Evolutionary conservation across 1,140 invertebrate genomes (phyloP), one percentile per base, ranked within the genome.

Genomic region (Steinernema khuongi): DNA sequence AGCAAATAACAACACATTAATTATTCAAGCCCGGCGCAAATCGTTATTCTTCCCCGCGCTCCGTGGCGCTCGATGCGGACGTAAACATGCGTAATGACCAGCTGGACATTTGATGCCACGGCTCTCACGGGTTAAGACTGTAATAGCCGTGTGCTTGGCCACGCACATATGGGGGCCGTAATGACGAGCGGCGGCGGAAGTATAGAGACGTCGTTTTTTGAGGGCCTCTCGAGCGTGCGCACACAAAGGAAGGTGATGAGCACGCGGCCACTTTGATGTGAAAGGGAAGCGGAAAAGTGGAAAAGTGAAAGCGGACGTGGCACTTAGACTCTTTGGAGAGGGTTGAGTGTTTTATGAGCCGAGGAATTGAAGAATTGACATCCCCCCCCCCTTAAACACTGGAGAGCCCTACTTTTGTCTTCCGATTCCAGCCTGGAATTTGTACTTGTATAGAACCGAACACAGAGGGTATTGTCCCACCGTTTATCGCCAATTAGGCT

Each of bases 1-100:
- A 60, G 50, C 50, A 60, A 60, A 60, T 60, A 60, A 7, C 36
- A 41, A 60, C 50, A 60, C 50, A 60, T 60, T 4, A 60, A 60
- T 60, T 14, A 60, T 60, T 60, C 7, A 60, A 22, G n/a, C n/a
- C 36, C 36, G 50, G 4, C 11, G 50, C 26, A 17, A 11, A 60
- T 60, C 26, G 50, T 60, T 60, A 26, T 60, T 60, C 36, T 41
- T 11, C 36, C 7, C 36, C n/a, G 36, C n/a, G 36, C n/a, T 41
- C n/a, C 36, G 7, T 41, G 36, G 7, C 7, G n/a, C 36, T 7
- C 7, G 36, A 7, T 7, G n/a, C n/a, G 7, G 36, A 41, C 7
- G 7, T 41, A 41, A 41, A n/a, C 7, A 60, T 4, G 50, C 22
- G 50, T 11, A 14, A 17, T 60, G 19, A 4, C 50, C 50, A 26